Percentiles rank a stretch among this genome's conserved stretches.
phyloP scores from a whole-genome alignment of 2,888 invertebrate species.

The Habroteleia sp. region DNA sequence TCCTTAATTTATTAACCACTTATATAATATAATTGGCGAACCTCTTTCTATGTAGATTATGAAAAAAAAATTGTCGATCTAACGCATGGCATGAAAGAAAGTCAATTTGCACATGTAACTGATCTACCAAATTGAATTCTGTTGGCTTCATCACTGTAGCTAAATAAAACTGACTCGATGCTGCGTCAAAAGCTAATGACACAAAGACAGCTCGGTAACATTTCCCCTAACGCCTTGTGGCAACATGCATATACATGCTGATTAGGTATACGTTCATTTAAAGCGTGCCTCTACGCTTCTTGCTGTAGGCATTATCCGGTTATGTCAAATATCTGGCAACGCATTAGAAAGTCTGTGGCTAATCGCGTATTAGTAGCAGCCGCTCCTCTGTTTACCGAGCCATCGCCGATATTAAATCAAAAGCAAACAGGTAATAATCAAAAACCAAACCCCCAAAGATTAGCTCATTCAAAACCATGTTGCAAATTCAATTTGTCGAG shows the following conservation, averaged over 20 bases:
- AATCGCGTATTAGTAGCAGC: conserved; percentile 33
- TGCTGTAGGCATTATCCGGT: conserved; percentile 45
- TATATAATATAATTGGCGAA: too few relatives aligned
- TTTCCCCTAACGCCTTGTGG: conserved; percentile 49
- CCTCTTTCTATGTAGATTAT: too few relatives aligned
- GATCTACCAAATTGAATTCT: too few relatives aligned
- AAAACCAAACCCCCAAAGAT: conserved; percentile 1
- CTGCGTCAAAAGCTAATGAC: conserved; percentile 78
- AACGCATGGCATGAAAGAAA: too few relatives aligned
- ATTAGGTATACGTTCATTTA: conserved; percentile 50
- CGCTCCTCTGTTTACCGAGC: conserved; percentile 12
- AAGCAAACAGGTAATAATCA: conserved; percentile 23
- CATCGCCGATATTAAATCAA: conserved; percentile 13
- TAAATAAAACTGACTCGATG: conserved; percentile 63
- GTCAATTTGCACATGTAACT: too few relatives aligned
- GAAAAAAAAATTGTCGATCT: too few relatives aligned
- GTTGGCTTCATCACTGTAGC: conserved; percentile 33
- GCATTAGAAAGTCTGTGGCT: conserved; percentile 40
- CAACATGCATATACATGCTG: conserved; percentile 50
- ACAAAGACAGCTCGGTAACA: conserved; percentile 74
- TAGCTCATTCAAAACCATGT: background rate
- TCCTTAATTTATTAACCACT: too few relatives aligned
- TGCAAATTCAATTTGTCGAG: background rate
- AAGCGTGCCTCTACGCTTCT: conserved; percentile 30
- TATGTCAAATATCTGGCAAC: conserved; percentile 49